These are phyloP conservation scores for Macaria notata DNA, from an alignment of 2,888 invertebrate genomes.

Conservation along the genomic window DNA sequence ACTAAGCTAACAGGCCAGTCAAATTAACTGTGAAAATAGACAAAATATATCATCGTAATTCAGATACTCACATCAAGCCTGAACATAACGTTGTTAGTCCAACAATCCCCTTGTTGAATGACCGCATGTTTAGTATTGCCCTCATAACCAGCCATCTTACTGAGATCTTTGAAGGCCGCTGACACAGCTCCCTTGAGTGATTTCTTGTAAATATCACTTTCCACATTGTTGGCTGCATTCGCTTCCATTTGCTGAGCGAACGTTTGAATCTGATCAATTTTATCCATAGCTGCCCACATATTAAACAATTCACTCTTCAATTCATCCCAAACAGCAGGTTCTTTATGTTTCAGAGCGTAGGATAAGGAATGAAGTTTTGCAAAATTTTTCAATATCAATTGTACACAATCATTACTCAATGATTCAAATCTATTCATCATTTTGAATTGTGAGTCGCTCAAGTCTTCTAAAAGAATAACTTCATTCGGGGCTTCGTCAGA, in stretches of 20 bases:
- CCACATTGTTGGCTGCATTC: conserved; percentile 16
- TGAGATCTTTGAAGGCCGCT: neutral
- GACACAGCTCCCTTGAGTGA: conserved; percentile 20
- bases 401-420: conserved; percentile 37
- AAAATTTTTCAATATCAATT: conserved; percentile 40
- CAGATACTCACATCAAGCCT: conserved; percentile 35
- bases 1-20: no score
- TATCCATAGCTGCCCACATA: conserved; percentile 20
- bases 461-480: conserved; percentile 52
- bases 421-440: conserved; percentile 44
- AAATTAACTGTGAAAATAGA: no score
- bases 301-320: conserved; percentile 28
- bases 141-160: conserved; percentile 31
- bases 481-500: conserved; percentile 40
- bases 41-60: no score
- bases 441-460: conserved; percentile 34
- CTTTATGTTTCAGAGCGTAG: conserved; percentile 41
- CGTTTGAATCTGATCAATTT: neutral
- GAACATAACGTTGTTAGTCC: conserved; percentile 53
- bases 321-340: conserved; percentile 34
- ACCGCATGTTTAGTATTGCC: conserved; percentile 36
- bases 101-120: conserved; percentile 48
- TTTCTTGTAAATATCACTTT: conserved; percentile 28
- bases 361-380: conserved; percentile 45
- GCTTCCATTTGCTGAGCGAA: conserved; percentile 21